Evolutionary conservation across 2,888 invertebrate genomes (phyloP).

Genomic region (Euclidia mi): DNA sequence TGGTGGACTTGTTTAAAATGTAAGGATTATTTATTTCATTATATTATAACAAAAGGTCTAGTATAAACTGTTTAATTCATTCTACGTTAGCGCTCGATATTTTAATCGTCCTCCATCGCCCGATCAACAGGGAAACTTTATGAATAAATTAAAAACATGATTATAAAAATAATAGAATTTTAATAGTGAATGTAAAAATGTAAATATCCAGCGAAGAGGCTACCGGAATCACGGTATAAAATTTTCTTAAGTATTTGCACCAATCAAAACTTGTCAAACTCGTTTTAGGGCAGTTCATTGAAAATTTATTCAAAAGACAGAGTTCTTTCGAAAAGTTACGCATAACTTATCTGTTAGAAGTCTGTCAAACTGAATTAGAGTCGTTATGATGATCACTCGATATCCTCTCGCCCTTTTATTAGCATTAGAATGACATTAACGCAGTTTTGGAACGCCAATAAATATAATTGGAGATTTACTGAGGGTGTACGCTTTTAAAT

Average conservation of each 20-base stretch:
- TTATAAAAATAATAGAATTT: constrained; percentile 34
- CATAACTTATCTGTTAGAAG: constrained; percentile 80
- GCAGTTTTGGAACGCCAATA: constrained; percentile 53
- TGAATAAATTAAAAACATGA: constrained; percentile 18
- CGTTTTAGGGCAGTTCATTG: constrained; percentile 80
- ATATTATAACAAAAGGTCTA: no score
- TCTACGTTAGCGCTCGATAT: not conserved
- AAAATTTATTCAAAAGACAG: constrained; percentile 85
- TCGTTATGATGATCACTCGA: constrained; percentile 72
- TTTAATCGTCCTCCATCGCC: not conserved
- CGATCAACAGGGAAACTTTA: constrained; percentile 6
- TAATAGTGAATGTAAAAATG: constrained; percentile 45
- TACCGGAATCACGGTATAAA: constrained; percentile 48
- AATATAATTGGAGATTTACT: constrained; percentile 43
- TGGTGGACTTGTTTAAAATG: no score
- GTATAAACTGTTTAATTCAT: not conserved
- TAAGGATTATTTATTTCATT: no score
- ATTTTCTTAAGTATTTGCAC: constrained; percentile 72
- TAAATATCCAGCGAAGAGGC: constrained; percentile 41
- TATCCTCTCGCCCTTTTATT: constrained; percentile 60
- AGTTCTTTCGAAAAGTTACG: constrained; percentile 72
- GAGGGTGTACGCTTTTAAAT: constrained; percentile 32
- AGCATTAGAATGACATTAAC: constrained; percentile 47
- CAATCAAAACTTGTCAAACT: constrained; percentile 81
- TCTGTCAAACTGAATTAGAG: constrained; percentile 79